phyloP scores from a whole-genome alignment of 1,140 invertebrate species.

The Mylabris phalerata region DNA sequence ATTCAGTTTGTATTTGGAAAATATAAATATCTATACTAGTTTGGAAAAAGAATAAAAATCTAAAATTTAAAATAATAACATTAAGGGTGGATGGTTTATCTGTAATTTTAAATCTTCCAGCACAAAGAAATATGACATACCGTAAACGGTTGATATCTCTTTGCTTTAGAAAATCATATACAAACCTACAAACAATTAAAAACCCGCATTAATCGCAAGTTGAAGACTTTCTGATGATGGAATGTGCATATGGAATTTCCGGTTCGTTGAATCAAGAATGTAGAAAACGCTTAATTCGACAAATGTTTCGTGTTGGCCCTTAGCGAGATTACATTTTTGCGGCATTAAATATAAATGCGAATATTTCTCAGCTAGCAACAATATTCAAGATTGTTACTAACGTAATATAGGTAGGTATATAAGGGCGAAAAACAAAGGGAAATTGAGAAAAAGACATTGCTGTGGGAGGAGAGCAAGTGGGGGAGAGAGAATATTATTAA shows the following conservation, averaged over 20 bases:
- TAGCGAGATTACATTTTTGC: slow-evolving; percentile 34
- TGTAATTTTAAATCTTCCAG: no score
- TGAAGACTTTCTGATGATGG: slow-evolving; percentile 30
- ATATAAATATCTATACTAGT: background rate
- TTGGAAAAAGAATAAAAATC: background rate
- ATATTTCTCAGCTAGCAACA: slow-evolving; percentile 1
- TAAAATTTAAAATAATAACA: background rate
- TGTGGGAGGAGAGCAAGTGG: no score
- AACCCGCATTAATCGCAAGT: slow-evolving; percentile 28
- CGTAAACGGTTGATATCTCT: slow-evolving; percentile 3
- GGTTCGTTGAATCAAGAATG: slow-evolving; percentile 32
- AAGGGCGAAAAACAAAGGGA: no score
- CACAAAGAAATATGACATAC: slow-evolving; percentile 7
- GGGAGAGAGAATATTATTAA: no score
- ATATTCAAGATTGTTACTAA: no score
- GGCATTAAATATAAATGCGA: slow-evolving; percentile 20
- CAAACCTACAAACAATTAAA: slow-evolving; percentile 30
- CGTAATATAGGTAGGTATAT: no score
- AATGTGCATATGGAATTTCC: slow-evolving; percentile 35
- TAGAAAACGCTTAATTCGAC: slow-evolving; percentile 32
- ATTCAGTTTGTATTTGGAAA: background rate
- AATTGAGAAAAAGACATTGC: no score
- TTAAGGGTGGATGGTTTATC: no score
- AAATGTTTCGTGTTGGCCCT: slow-evolving; percentile 29
- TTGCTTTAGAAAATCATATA: slow-evolving; percentile 19